Evolutionary conservation across 2,113 vertebrate genomes (phyloP).

Genomic region (Sitta europaea): DNA sequence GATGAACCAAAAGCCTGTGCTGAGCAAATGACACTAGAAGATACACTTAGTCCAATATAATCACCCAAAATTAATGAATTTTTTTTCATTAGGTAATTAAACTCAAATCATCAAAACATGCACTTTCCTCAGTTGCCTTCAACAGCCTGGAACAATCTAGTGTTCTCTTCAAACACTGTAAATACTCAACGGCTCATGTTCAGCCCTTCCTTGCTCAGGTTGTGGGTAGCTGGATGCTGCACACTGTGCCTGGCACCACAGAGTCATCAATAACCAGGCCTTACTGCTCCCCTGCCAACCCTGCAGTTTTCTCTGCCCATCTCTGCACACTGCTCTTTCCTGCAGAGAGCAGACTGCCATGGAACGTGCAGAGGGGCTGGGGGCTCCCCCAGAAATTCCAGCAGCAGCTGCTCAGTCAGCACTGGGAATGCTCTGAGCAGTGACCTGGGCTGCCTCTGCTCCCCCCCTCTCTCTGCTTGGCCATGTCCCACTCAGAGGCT

Average conservation of each 20-base stretch:
- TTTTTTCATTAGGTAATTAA: background rate
- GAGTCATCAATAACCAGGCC: background rate
- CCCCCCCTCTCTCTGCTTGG: background rate
- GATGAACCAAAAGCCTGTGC: background rate
- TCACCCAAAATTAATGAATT: background rate
- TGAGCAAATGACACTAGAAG: background rate
- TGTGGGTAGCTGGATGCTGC: rapidly evolving
- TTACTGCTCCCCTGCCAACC: background rate
- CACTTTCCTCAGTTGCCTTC: background rate
- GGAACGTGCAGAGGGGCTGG: background rate
- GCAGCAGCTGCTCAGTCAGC: background rate
- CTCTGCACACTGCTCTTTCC: background rate
- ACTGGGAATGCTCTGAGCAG: rapidly evolving
- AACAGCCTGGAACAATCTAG: background rate
- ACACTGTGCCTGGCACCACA: rapidly evolving
- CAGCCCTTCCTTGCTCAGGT: background rate
- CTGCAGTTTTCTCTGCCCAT: background rate
- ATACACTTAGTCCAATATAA: background rate
- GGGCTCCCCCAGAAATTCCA: too few relatives aligned
- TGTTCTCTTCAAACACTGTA: background rate
- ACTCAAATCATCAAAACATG: background rate
- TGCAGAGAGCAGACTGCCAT: background rate
- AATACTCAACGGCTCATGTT: background rate
- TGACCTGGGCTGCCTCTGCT: rapidly evolving
- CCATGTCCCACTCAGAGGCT: rapidly evolving